These are phyloP conservation scores for Hedya salicella DNA, from an alignment of 2,888 invertebrate species.

Conservation along the genomic window DNA sequence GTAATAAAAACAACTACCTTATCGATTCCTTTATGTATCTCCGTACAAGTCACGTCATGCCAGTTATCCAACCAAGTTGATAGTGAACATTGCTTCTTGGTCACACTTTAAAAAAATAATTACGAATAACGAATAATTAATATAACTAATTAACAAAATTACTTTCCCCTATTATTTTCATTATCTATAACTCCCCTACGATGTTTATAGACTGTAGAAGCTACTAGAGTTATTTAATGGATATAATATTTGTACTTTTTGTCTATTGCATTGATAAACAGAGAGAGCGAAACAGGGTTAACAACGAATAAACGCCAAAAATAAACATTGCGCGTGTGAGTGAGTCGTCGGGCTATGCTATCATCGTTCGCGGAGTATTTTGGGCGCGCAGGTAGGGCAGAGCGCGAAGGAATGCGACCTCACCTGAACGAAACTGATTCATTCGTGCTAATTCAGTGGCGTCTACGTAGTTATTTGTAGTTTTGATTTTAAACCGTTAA, in stretches of 20 bases:
- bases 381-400: slow-evolving; percentile 77
- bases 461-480: slow-evolving; percentile 59
- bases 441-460: slow-evolving; percentile 78
- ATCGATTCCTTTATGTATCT: no score
- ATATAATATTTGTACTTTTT: background rate
- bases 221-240: no score
- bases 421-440: slow-evolving; percentile 82
- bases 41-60: no score
- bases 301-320: slow-evolving; percentile 58
- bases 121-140: no score
- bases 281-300: slow-evolving; percentile 2
- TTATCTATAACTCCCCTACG: no score
- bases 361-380: slow-evolving; percentile 72
- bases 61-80: no score
- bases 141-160: no score
- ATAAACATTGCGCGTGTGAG: slow-evolving; percentile 62
- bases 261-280: background rate
- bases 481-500: slow-evolving; percentile 1
- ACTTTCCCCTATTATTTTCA: no score
- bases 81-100: no score
- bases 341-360: slow-evolving; percentile 64
- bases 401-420: slow-evolving; percentile 80
- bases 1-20: no score
- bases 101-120: no score
- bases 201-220: no score